These are phyloP conservation scores for Acanthaster planci DNA, from an alignment of 35 echinoderm and acorn worm species.

Conservation along the genomic window DNA sequence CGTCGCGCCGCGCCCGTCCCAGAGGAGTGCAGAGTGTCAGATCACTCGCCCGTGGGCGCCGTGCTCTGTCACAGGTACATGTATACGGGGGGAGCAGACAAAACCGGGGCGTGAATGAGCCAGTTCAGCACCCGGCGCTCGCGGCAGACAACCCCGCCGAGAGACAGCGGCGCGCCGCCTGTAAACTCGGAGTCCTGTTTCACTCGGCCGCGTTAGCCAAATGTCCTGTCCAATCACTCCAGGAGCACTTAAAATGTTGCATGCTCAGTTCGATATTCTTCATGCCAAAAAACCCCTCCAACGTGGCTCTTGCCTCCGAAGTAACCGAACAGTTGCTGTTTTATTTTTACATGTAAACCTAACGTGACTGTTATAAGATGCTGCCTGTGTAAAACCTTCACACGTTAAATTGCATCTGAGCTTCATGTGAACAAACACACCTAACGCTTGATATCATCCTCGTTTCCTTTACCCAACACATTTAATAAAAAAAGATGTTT, in stretches of 20 bases:
- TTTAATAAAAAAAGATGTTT: too few relatives aligned
- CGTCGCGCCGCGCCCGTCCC: constrained; percentile 3
- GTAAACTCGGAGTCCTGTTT: constrained; percentile 13
- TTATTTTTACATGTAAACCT: too few relatives aligned
- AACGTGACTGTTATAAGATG: too few relatives aligned
- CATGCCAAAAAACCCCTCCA: too few relatives aligned
- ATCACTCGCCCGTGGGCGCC: not conserved
- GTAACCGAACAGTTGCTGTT: too few relatives aligned
- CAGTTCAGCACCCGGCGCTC: not conserved
- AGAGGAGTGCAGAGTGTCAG: constrained; percentile 3
- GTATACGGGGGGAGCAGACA: not conserved
- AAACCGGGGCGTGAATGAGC: not conserved
- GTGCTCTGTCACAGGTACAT: not conserved
- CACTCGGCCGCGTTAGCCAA: not conserved
- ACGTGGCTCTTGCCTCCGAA: too few relatives aligned
- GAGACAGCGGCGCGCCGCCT: not conserved
- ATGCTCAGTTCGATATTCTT: not conserved
- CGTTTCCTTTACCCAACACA: too few relatives aligned
- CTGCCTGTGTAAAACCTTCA: too few relatives aligned
- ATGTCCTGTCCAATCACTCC: not conserved
- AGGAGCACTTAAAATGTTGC: not conserved
- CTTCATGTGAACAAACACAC: too few relatives aligned
- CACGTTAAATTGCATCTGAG: too few relatives aligned
- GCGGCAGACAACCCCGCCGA: not conserved
- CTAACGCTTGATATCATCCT: too few relatives aligned